These are phyloP conservation scores for Drosophila auraria DNA, from an alignment of 1,140 invertebrate genomes.

Conservation along the genomic window DNA sequence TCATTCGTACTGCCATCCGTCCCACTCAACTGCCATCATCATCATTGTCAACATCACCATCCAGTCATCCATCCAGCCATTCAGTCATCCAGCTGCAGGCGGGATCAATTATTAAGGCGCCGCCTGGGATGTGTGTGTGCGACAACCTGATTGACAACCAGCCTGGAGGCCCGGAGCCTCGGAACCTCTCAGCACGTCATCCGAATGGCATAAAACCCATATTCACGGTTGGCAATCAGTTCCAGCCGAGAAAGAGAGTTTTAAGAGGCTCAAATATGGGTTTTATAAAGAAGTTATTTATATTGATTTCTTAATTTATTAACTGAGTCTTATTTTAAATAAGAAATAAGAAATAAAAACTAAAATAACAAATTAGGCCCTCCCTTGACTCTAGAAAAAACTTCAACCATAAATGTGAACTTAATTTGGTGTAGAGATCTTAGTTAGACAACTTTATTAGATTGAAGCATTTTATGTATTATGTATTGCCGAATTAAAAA, in stretches of 20 bases:
- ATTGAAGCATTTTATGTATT: neutral
- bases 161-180: constrained; percentile 3
- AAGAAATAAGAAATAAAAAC: no score
- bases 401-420: no score
- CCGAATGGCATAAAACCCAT: constrained; percentile 30
- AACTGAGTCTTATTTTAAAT: no score
- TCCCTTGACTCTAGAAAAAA: no score
- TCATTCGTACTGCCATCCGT: constrained; percentile 5
- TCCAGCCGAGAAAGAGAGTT: constrained; percentile 2
- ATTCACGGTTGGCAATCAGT: constrained; percentile 23
- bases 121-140: constrained; percentile 30
- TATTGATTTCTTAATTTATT: no score
- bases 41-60: constrained; percentile 18
- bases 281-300: neutral
- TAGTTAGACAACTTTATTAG: neutral
- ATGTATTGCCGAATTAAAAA: neutral
- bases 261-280: neutral
- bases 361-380: no score
- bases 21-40: constrained; percentile 16
- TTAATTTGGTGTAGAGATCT: no score
- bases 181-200: constrained; percentile 36
- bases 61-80: neutral
- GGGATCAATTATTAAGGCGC: constrained; percentile 76
- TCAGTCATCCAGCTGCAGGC: constrained; percentile 18
- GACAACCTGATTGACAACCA: constrained; percentile 48